A percentile compares a stretch with the other conserved stretches of the same genome.
Evolutionary conservation across 2,797 vertebrate species (phyloP).

Genomic region (Phalanger gymnotis): DNA sequence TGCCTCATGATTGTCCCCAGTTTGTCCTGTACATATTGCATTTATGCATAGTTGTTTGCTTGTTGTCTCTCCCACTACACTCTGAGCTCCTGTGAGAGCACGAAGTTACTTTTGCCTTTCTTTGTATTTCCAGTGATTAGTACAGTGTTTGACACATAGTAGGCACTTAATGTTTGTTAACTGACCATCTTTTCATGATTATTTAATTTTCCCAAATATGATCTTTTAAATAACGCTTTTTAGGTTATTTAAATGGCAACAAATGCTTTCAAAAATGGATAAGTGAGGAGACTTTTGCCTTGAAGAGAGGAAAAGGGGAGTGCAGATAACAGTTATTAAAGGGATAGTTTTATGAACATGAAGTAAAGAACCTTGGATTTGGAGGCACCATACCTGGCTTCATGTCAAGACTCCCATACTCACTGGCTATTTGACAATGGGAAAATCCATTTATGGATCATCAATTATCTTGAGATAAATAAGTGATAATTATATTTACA

Average conservation of each 20-base stretch:
- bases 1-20: neutral
- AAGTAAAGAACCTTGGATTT: neutral
- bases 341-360: neutral
- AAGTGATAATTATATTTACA: neutral
- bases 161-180: neutral
- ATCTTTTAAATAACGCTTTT: neutral
- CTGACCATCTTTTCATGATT: neutral
- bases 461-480: neutral
- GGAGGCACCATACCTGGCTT: neutral
- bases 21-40: neutral
- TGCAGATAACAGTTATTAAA: neutral
- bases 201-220: neutral
- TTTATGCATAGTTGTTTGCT: neutral
- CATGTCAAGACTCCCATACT: neutral
- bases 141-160: neutral
- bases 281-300: neutral
- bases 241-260: neutral
- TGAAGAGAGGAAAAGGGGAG: neutral
- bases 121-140: neutral
- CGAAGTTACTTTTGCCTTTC: neutral
- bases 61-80: neutral
- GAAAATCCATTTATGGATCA: neutral
- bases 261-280: neutral
- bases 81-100: neutral
- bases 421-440: neutral